phyloP scores from a whole-genome alignment of 2,113 vertebrate genomes.

The Callocephalon fimbriatum region DNA sequence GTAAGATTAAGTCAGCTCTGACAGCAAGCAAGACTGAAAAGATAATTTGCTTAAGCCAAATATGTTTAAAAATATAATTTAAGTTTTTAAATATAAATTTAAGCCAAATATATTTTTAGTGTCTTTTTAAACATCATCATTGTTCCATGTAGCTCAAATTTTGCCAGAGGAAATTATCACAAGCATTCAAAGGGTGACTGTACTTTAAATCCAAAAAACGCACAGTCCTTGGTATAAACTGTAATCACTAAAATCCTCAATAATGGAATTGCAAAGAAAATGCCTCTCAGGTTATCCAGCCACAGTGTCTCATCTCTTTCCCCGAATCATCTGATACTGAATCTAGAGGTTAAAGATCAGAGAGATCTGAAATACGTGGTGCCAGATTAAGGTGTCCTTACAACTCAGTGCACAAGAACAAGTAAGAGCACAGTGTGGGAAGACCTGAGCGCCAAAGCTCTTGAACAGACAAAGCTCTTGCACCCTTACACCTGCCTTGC shows the following conservation, averaged over 20 bases:
- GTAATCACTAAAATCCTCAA: not conserved
- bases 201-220: not conserved
- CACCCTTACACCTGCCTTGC: accelerated
- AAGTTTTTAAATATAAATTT: too few species aligned
- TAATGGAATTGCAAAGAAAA: not conserved
- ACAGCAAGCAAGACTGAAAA: not conserved
- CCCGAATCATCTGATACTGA: accelerated
- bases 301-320: not conserved
- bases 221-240: not conserved
- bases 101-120: not conserved
- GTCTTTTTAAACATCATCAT: not conserved
- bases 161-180: not conserved
- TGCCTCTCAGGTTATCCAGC: not conserved
- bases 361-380: not conserved
- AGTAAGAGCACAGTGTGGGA: not conserved
- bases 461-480: not conserved
- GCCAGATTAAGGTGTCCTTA: not conserved
- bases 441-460: not conserved
- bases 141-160: not conserved
- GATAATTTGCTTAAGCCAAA: not conserved
- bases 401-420: not conserved
- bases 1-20: not conserved
- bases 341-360: not conserved
- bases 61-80: not conserved
- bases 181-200: not conserved